phyloP scores from a whole-genome alignment of 2,797 vertebrate species.

The Alcedo quadribrachys region DNA sequence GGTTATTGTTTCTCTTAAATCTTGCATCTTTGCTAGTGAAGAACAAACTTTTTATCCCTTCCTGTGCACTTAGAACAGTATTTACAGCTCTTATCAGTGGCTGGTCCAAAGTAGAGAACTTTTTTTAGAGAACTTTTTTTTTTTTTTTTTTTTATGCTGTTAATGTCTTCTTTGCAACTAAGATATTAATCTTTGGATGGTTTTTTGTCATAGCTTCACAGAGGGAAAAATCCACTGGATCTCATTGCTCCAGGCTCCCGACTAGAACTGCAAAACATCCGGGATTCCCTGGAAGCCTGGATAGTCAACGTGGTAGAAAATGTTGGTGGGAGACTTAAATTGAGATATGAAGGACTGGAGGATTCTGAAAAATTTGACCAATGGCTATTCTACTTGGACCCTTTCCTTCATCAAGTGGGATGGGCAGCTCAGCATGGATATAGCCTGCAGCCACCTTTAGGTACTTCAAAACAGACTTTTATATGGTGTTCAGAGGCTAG shows the following conservation, averaged over 20 bases:
- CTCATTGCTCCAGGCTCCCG: slow-evolving; percentile 88
- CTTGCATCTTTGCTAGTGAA: background rate
- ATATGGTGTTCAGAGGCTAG: background rate
- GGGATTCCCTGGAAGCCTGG: slow-evolving; percentile 86
- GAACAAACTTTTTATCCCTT: background rate
- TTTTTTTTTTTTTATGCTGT: background rate
- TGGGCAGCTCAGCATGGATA: slow-evolving; percentile 90
- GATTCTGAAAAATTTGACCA: slow-evolving; percentile 81
- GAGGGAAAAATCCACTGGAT: slow-evolving; percentile 91
- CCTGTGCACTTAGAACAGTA: background rate
- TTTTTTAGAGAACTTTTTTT: no score
- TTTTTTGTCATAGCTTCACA: slow-evolving; percentile 84
- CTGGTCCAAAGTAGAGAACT: background rate
- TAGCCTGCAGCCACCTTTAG: slow-evolving; percentile 87
- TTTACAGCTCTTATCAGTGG: background rate
- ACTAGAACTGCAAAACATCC: slow-evolving; percentile 88
- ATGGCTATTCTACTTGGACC: slow-evolving; percentile 95
- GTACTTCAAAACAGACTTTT: slow-evolving; percentile 66
- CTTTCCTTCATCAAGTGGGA: slow-evolving; percentile 91
- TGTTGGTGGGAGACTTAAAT: slow-evolving; percentile 89
- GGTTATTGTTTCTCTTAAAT: background rate
- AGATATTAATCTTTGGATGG: background rate
- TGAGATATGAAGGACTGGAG: slow-evolving; percentile 88
- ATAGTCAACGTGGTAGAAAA: slow-evolving; percentile 91
- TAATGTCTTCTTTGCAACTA: background rate